phyloP scores from a whole-genome alignment of 2,797 vertebrate species.

The Epinephelus malabaricus region DNA sequence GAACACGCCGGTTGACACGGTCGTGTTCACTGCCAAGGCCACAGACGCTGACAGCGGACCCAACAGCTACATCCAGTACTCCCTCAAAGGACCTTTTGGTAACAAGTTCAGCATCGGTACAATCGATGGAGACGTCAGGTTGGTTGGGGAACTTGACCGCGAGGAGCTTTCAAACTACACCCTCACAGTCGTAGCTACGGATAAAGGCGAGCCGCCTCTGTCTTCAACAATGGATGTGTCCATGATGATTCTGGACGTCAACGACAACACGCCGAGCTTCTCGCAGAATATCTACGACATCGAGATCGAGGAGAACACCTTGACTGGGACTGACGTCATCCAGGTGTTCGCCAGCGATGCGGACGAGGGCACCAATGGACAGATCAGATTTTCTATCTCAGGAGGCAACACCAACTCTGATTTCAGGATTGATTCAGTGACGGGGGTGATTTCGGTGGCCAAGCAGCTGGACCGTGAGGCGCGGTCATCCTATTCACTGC shows the following conservation, averaged over 20 bases:
- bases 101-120: slow-evolving; percentile 93
- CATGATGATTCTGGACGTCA: slow-evolving; percentile 93
- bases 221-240: slow-evolving; percentile 91
- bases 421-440: slow-evolving; percentile 95
- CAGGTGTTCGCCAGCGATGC: slow-evolving; percentile 91
- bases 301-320: slow-evolving; percentile 91
- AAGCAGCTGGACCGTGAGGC: slow-evolving; percentile 93
- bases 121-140: slow-evolving; percentile 90
- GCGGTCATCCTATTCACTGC: slow-evolving; percentile 86
- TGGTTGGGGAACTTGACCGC: slow-evolving; percentile 93
- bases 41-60: slow-evolving; percentile 94
- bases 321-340: slow-evolving; percentile 92
- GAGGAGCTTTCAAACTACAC: slow-evolving; percentile 94
- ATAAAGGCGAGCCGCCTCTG: slow-evolving; percentile 93
- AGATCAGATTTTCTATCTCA: slow-evolving; percentile 92
- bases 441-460: slow-evolving; percentile 92
- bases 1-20: slow-evolving; percentile 93
- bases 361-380: slow-evolving; percentile 94
- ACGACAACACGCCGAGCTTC: slow-evolving; percentile 95
- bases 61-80: slow-evolving; percentile 98
- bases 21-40: slow-evolving; percentile 92
- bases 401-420: slow-evolving; percentile 86
- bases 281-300: slow-evolving; percentile 91
- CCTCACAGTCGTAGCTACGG: slow-evolving; percentile 92
- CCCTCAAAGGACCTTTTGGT: slow-evolving; percentile 85